These are phyloP conservation scores for silkworm (Bombyx mori) DNA, from an alignment of 1,140 invertebrate species.

Conservation along the genomic window ASM3026992v2 NC_085111.1:10506501-10507000, in stretches of 20 bases:
- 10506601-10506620: slow-evolving; percentile 64
- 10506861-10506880: slow-evolving; percentile 19
- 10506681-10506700: slow-evolving; percentile 62
- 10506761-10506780: slow-evolving; percentile 65
- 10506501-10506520: not conserved
- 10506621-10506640: slow-evolving; percentile 50
- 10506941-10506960: slow-evolving; percentile 53
- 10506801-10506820: slow-evolving; percentile 5
- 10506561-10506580: slow-evolving; percentile 49
- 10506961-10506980: slow-evolving; percentile 29
- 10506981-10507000: slow-evolving; percentile 15
- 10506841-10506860: slow-evolving; percentile 42
- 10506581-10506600: slow-evolving; percentile 65
- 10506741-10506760: slow-evolving; percentile 58
- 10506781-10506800: no score
- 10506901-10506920: slow-evolving; percentile 62
- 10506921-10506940: slow-evolving; percentile 56
- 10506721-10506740: slow-evolving; percentile 45
- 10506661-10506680: slow-evolving; percentile 27
- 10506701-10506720: slow-evolving; percentile 42
- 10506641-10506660: slow-evolving; percentile 34
- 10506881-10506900: slow-evolving; percentile 27
- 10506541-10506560: not conserved
- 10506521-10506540: not conserved
- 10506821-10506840: slow-evolving; percentile 57